Conservation (phyloP, 2,113 vertebrate genomes). For the Polypterus bichir region DNA sequence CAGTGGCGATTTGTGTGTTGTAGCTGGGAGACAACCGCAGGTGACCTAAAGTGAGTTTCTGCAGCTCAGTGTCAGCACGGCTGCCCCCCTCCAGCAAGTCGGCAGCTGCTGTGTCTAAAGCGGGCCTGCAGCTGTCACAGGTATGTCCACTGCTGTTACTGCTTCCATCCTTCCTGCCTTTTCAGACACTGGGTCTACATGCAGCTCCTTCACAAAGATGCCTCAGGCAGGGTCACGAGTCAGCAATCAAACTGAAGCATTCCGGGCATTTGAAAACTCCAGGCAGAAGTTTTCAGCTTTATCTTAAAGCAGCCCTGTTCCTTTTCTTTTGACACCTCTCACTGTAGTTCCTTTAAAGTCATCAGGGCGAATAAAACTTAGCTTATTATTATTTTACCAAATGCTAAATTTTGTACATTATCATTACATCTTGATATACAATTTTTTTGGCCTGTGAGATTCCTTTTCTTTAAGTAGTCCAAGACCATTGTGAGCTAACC, state of each 20-base stretch:
- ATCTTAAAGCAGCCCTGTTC: too few species aligned
- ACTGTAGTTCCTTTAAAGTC: too few species aligned
- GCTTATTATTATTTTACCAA: too few species aligned
- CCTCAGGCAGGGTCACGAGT: neutral
- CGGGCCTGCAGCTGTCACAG: slow-evolving; percentile 33
- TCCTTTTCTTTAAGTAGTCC: too few species aligned
- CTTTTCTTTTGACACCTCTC: too few species aligned
- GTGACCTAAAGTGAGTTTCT: neutral
- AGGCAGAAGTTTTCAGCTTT: neutral
- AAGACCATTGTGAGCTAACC: too few species aligned
- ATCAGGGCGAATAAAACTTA: too few species aligned
- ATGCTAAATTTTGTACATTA: too few species aligned
- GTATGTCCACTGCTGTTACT: slow-evolving; percentile 45
- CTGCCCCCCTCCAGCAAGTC: slow-evolving; percentile 38
- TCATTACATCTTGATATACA: too few species aligned
- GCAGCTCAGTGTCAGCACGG: neutral
- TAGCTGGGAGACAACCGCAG: too few species aligned
- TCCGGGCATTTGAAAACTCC: neutral
- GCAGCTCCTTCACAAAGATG: neutral
- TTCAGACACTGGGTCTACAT: neutral
- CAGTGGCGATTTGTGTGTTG: too few species aligned
- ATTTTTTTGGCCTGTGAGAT: too few species aligned
- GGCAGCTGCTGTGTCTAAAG: slow-evolving; percentile 32
- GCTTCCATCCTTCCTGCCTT: slow-evolving; percentile 29
- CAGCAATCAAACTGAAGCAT: neutral